Evolutionary conservation across 2,797 vertebrate species (phyloP).

Genomic region (Enteromius paludinosus): DNA sequence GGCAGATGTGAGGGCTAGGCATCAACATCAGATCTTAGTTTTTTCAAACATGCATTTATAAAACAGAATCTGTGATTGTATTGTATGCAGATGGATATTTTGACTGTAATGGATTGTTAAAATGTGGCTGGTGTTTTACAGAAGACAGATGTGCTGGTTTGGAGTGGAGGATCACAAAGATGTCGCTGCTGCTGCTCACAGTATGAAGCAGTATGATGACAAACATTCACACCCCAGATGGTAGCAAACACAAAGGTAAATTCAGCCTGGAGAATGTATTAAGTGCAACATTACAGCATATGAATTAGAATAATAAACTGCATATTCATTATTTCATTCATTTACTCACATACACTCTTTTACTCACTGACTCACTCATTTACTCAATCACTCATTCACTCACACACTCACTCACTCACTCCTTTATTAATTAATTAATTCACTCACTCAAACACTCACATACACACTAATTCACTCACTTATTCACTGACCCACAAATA

Average conservation of each 20-base stretch:
- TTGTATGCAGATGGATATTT: background rate
- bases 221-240: background rate
- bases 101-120: background rate
- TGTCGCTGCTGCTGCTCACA: background rate
- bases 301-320: background rate
- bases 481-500: background rate
- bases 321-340: background rate
- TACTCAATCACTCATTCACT: background rate
- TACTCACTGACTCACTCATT: too few species aligned
- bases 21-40: background rate
- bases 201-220: background rate
- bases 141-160: background rate
- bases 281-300: background rate
- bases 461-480: too few species aligned
- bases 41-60: background rate
- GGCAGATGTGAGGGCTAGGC: constrained; percentile 49
- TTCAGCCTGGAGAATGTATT: background rate
- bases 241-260: background rate
- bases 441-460: too few species aligned
- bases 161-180: too few species aligned
- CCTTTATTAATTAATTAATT: too few species aligned
- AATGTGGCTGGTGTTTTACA: background rate
- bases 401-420: background rate
- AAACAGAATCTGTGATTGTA: background rate
- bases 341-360: background rate